Evolutionary conservation across 2,888 invertebrate genomes (phyloP).

Genomic region (Iselma pallidipennis): DNA sequence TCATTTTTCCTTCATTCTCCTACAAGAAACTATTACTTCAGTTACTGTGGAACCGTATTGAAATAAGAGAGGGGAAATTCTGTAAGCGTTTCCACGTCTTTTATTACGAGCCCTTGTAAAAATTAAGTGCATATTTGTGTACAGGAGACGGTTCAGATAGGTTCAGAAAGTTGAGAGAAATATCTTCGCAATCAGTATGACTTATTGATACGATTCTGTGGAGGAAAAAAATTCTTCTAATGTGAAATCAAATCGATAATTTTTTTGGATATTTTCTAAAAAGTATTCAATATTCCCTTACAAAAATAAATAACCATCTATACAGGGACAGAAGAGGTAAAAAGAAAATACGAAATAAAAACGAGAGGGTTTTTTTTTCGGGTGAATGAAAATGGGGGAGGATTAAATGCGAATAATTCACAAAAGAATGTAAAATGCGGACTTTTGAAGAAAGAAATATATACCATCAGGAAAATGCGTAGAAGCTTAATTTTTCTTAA

Average conservation of each 20-base stretch:
- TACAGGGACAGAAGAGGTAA: too few species aligned
- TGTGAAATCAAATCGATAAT: too few species aligned
- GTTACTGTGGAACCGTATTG: not conserved
- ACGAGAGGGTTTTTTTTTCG: not conserved
- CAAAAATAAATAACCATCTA: too few species aligned
- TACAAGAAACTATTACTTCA: not conserved
- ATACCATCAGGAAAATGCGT: not conserved
- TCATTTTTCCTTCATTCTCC: too few species aligned
- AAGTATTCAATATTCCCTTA: too few species aligned
- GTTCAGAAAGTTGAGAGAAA: not conserved
- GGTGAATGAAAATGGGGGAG: not conserved
- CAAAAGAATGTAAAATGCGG: constrained; percentile 5
- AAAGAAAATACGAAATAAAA: not conserved
- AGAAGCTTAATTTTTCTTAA: too few species aligned
- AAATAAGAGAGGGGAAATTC: not conserved
- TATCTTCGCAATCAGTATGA: not conserved
- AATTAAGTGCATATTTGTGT: constrained; percentile 23
- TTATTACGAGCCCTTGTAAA: not conserved
- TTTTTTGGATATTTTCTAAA: too few species aligned
- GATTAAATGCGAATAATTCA: constrained; percentile 14
- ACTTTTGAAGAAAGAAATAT: not conserved
- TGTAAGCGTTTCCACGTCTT: constrained; percentile 8
- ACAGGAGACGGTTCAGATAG: too few species aligned
- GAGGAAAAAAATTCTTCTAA: too few species aligned
- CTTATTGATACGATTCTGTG: not conserved